These are phyloP conservation scores for Diphyllodes magnificus DNA, from an alignment of 2,113 vertebrate species.

Conservation along the genomic window DNA sequence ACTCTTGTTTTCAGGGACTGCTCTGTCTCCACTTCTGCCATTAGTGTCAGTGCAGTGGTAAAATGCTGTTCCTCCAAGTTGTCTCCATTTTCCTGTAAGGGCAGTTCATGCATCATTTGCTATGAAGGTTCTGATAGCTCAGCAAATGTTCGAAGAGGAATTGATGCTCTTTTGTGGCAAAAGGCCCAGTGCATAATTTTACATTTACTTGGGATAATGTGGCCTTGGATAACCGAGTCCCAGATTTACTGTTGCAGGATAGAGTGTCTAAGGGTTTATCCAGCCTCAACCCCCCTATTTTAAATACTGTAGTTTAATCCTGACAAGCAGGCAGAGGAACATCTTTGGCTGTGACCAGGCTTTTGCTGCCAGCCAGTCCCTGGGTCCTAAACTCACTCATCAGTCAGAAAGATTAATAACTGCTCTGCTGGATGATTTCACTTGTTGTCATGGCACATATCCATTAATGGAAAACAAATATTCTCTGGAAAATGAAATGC, in stretches of 20 bases:
- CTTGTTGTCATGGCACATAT: conserved; percentile 50
- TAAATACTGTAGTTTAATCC: conserved; percentile 39
- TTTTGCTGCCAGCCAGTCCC: conserved; percentile 12
- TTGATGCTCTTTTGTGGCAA: conserved; percentile 39
- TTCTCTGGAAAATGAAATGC: conserved; percentile 42
- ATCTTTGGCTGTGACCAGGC: background rate
- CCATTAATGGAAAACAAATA: conserved; percentile 62
- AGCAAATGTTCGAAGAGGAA: conserved; percentile 45
- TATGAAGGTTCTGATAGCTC: conserved; percentile 55
- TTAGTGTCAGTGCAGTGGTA: conserved; percentile 39
- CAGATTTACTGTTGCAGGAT: conserved; percentile 28
- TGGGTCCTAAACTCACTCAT: conserved; percentile 54
- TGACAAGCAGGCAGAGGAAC: background rate
- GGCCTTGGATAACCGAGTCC: conserved; percentile 47
- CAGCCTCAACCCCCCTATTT: background rate
- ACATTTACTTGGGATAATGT: conserved; percentile 25
- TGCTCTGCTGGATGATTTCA: conserved; percentile 51
- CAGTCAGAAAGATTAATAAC: conserved; percentile 54
- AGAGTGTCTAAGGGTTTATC: conserved; percentile 33
- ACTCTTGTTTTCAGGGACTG: conserved; percentile 39
- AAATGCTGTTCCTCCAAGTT: conserved; percentile 47
- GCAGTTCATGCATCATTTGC: conserved; percentile 54
- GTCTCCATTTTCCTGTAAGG: conserved; percentile 38
- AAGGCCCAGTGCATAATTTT: conserved; percentile 45
- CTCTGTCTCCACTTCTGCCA: conserved; percentile 30